Percentiles rank a stretch among this genome's conserved stretches.
Evolutionary conservation across 1,140 invertebrate genomes (phyloP).

Genomic region (Drosophila micromelanica): DNA sequence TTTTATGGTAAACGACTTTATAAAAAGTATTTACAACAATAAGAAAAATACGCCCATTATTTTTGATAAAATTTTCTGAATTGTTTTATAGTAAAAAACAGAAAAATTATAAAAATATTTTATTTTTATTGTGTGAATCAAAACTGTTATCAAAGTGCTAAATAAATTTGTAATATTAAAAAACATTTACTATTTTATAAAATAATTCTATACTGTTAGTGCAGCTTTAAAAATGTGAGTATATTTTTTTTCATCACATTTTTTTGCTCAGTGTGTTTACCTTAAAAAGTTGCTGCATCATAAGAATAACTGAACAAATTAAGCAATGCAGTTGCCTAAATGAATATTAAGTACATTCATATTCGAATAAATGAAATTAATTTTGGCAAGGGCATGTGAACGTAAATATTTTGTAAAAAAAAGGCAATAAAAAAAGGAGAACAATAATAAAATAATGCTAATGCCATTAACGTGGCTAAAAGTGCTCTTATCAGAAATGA

Average conservation of each 20-base stretch:
- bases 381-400: slow-evolving; percentile 10
- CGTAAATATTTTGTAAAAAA: background rate
- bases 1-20: no score
- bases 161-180: no score
- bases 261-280: background rate
- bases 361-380: background rate
- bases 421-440: background rate
- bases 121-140: no score
- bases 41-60: slow-evolving; percentile 1
- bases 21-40: background rate
- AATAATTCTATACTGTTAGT: no score
- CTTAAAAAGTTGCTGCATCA: background rate
- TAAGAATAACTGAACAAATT: background rate
- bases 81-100: no score
- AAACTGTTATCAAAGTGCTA: no score
- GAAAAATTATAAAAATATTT: no score
- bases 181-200: no score
- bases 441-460: background rate
- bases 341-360: slow-evolving; percentile 5
- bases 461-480: background rate
- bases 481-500: background rate
- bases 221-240: background rate
- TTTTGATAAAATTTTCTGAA: background rate
- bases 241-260: background rate
- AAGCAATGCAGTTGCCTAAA: background rate